Conservation (phyloP, 2,113 vertebrate species). For the Conger conger region DNA sequence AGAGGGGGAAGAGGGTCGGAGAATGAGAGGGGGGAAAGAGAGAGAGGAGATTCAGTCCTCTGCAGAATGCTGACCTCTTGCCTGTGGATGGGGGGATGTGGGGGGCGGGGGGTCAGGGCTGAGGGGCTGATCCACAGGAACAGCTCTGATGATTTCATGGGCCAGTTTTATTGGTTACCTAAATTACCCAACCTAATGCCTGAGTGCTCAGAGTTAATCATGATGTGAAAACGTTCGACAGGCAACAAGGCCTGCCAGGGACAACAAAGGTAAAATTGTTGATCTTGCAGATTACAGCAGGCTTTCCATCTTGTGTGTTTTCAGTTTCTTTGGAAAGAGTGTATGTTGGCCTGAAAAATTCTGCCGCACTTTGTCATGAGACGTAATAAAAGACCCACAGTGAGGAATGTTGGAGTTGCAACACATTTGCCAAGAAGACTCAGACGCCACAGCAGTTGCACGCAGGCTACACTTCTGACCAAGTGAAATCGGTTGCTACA, state of each 20-base stretch:
- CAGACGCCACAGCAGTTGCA: background rate
- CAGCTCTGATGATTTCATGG: background rate
- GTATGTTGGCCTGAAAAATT: too few species aligned
- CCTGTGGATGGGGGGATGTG: too few species aligned
- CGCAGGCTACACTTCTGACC: background rate
- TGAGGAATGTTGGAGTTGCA: background rate
- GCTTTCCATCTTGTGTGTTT: background rate
- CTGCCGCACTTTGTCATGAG: background rate
- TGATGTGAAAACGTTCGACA: background rate
- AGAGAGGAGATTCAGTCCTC: too few species aligned
- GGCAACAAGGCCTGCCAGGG: too few species aligned
- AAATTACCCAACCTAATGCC: background rate
- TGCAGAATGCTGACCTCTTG: too few species aligned
- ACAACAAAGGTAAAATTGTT: too few species aligned
- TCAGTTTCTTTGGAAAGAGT: background rate
- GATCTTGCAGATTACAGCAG: background rate
- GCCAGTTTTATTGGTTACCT: background rate
- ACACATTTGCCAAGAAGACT: background rate
- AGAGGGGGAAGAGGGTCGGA: too few species aligned
- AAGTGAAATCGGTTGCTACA: background rate
- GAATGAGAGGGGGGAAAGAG: too few species aligned
- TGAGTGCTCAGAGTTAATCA: background rate
- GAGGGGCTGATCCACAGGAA: background rate
- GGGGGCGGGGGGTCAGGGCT: background rate
- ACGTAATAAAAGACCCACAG: background rate